Evolutionary conservation across 2,797 vertebrate species (phyloP).

Genomic region (Chromobotia macracanthus): DNA sequence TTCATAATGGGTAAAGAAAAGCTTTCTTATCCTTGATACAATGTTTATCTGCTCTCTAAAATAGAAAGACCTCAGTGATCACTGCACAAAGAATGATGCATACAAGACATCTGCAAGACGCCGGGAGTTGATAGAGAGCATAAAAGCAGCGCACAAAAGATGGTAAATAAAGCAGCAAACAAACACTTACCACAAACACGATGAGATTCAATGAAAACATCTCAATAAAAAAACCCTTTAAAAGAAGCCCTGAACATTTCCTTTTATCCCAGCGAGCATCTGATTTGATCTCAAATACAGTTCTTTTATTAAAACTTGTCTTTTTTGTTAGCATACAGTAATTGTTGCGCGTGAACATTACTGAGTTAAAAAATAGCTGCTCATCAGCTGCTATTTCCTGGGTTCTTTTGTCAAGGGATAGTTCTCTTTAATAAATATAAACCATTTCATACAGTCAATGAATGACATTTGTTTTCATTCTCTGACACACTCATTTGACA

Average conservation of each 20-base stretch:
- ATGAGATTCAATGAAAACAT: background rate
- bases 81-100: background rate
- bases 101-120: background rate
- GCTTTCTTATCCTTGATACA: background rate
- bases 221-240: background rate
- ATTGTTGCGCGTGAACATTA: background rate
- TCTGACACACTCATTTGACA: background rate
- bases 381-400: background rate
- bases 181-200: background rate
- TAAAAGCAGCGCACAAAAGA: background rate
- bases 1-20: background rate
- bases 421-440: background rate
- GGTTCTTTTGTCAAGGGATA: background rate
- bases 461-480: background rate
- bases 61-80: background rate
- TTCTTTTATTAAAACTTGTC: background rate
- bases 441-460: background rate
- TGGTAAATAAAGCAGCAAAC: slow-evolving; percentile 5
- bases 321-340: background rate
- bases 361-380: background rate
- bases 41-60: background rate
- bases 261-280: slow-evolving; percentile 1
- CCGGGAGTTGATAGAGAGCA: background rate
- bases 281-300: background rate
- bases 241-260: background rate